Conservation (phyloP, 2,797 vertebrate species). For the Coregonus sp. region DNA sequence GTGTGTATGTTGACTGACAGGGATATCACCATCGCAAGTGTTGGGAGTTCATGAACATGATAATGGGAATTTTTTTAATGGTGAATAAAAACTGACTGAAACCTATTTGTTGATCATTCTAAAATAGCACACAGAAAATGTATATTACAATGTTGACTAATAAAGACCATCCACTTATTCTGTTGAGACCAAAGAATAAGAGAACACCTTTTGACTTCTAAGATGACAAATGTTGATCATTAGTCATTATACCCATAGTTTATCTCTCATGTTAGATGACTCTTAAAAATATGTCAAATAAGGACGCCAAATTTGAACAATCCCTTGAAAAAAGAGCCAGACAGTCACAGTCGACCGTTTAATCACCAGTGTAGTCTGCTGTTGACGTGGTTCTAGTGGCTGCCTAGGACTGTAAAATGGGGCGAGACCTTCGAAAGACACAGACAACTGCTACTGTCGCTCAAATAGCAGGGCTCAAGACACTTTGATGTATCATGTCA, state of each 20-base stretch:
- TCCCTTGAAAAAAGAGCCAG: not conserved
- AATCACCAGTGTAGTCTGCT: conserved; percentile 19
- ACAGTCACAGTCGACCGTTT: not conserved
- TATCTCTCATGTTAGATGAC: not conserved
- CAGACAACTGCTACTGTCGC: conserved; percentile 74
- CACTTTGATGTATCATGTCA: conserved; percentile 59
- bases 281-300: not conserved
- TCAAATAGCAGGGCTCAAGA: conserved; percentile 62
- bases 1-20: not conserved
- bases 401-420: conserved; percentile 56
- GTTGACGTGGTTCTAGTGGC: conserved; percentile 55
- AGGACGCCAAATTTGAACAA: not conserved
- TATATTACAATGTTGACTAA: not conserved
- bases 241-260: not conserved
- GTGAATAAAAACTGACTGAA: not conserved
- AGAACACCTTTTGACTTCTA: not conserved
- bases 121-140: not conserved
- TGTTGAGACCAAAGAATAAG: not conserved
- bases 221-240: too few species aligned
- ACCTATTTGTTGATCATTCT: not conserved
- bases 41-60: not conserved
- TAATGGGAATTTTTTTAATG: not conserved
- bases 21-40: not conserved
- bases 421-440: conserved; percentile 62
- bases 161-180: not conserved